Conservation (phyloP, 2,797 vertebrate genomes). For the Gambelia wislizenii region DNA sequence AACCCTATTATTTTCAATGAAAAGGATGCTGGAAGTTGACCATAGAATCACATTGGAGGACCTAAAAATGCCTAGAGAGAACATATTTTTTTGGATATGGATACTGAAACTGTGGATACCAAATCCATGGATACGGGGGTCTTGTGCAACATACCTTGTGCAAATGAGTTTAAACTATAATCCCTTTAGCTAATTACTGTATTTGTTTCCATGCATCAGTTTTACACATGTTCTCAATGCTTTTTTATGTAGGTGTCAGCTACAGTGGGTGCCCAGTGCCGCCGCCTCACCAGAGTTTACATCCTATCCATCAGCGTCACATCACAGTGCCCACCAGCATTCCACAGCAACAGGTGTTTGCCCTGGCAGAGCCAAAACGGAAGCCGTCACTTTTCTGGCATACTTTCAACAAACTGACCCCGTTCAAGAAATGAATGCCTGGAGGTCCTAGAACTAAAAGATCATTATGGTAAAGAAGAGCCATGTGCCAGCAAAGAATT, state of each 20-base stretch:
- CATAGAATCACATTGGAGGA: too few species aligned
- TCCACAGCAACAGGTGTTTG: constrained; percentile 96
- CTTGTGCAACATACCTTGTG: not conserved
- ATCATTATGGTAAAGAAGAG: not conserved
- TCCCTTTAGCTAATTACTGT: not conserved
- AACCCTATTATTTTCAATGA: too few species aligned
- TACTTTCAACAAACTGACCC: constrained; percentile 88
- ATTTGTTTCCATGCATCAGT: not conserved
- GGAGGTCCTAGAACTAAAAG: not conserved
- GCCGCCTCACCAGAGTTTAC: constrained; percentile 89
- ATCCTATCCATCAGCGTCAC: constrained; percentile 94
- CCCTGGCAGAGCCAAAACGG: constrained; percentile 93
- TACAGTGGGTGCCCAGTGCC: constrained; percentile 84
- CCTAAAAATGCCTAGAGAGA: too few species aligned
- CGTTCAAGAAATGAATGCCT: constrained; percentile 89
- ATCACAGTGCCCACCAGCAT: constrained; percentile 94
- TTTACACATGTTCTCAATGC: not conserved
- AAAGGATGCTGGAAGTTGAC: too few species aligned
- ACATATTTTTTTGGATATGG: too few species aligned
- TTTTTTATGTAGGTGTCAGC: constrained; percentile 77
- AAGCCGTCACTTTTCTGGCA: constrained; percentile 93
- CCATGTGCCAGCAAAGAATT: constrained; percentile 32
- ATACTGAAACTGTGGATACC: too few species aligned
- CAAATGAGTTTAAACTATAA: not conserved
- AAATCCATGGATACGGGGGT: too few species aligned